These are phyloP conservation scores for Orthonyx spaldingii DNA, from an alignment of 2,113 vertebrate species.

Conservation along the genomic window DNA sequence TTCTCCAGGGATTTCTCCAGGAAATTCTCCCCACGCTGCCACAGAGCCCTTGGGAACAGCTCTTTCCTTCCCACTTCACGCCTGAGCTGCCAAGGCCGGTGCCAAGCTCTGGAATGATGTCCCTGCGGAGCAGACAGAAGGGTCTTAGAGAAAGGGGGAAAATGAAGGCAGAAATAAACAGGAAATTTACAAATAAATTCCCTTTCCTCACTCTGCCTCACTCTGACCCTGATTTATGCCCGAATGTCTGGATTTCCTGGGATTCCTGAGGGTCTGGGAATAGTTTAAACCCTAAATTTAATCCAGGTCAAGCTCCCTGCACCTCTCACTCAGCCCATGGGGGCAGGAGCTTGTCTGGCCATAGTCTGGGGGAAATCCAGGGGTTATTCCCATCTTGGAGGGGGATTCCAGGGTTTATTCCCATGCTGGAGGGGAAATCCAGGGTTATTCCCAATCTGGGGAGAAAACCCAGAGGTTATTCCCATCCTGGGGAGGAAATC, in stretches of 20 bases:
- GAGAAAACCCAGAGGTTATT: not conserved
- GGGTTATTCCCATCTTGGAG: too few species aligned
- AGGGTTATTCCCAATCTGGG: not conserved
- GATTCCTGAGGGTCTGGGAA: not conserved
- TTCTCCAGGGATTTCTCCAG: not conserved
- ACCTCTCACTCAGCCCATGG: not conserved
- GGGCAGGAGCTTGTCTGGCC: not conserved
- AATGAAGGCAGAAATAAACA: not conserved
- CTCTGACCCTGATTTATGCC: not conserved
- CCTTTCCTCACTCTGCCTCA: not conserved
- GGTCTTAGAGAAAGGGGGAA: not conserved
- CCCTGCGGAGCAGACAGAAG: not conserved
- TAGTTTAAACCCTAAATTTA: not conserved
- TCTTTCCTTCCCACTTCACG: not conserved
- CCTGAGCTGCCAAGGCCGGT: not conserved
- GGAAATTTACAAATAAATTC: too few species aligned
- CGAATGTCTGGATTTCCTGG: accelerated
- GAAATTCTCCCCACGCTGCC: not conserved
- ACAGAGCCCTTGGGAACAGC: not conserved
- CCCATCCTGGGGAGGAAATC: not conserved
- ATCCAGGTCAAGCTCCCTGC: not conserved
- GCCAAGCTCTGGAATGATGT: not conserved
- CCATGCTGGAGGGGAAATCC: not conserved
- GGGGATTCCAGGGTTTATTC: not conserved
- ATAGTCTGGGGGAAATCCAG: not conserved